Percentiles rank a stretch among this genome's conserved stretches.
Evolutionary conservation across 1,140 invertebrate genomes (phyloP).

Genomic region (Mercenaria mercenaria): DNA sequence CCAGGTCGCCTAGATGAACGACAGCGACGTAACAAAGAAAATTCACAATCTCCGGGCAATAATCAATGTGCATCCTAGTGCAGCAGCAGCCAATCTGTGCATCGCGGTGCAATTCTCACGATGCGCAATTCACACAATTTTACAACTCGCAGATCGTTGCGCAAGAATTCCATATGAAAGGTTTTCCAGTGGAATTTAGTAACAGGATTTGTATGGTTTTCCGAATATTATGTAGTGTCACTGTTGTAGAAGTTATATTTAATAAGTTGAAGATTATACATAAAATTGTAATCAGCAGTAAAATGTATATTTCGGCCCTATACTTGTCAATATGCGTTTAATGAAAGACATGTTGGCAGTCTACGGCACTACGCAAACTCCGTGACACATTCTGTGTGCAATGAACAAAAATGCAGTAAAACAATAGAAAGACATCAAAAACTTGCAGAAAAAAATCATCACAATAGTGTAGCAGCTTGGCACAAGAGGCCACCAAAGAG

Average conservation of each 20-base stretch:
- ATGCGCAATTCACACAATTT: conserved; percentile 7
- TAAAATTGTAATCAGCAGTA: neutral
- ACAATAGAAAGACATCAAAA: conserved; percentile 20
- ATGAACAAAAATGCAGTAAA: neutral
- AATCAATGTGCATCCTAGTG: neutral
- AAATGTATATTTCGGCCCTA: conserved; percentile 19
- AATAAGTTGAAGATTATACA: neutral
- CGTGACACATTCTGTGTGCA: neutral
- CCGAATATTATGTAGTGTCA: neutral
- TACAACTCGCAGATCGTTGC: too few relatives aligned
- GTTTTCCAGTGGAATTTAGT: too few relatives aligned
- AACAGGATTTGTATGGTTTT: too few relatives aligned
- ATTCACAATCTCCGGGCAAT: conserved; percentile 10
- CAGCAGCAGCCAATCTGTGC: neutral
- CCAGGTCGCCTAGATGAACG: neutral
- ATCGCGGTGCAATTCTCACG: conserved; percentile 16
- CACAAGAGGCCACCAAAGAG: neutral
- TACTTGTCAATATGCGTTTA: neutral
- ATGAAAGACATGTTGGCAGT: conserved; percentile 23
- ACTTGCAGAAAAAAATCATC: neutral
- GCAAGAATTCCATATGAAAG: too few relatives aligned
- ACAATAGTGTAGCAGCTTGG: neutral
- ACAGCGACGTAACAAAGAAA: conserved; percentile 1
- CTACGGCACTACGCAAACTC: neutral
- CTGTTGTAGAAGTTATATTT: neutral